phyloP scores from a whole-genome alignment of 1,140 invertebrate species.

The Drosophila oshimai region DNA sequence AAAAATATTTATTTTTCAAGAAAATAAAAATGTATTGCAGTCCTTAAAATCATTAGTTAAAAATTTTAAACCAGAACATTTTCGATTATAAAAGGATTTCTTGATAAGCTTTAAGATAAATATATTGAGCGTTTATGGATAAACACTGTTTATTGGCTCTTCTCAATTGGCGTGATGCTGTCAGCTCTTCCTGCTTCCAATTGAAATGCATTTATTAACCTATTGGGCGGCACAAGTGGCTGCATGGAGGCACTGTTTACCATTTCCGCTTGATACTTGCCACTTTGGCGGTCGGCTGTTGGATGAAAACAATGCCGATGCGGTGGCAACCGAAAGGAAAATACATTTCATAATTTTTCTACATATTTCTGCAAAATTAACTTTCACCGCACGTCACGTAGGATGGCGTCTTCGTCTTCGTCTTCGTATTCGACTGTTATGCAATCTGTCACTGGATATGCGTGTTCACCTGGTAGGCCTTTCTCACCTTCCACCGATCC shows the following conservation, averaged over 20 bases:
- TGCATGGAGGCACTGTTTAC: conserved; percentile 8
- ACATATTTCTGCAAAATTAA: conserved; percentile 69
- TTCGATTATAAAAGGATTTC: not conserved
- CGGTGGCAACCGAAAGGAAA: conserved; percentile 66
- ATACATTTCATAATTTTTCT: conserved; percentile 76
- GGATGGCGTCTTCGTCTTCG: conserved; percentile 27
- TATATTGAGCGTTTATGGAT: not conserved
- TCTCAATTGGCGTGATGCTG: not conserved
- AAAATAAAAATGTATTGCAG: too few relatives aligned
- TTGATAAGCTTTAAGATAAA: not conserved
- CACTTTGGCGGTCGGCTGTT: conserved; percentile 12
- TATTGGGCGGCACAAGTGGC: conserved; percentile 35
- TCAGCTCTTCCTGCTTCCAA: conserved; percentile 28
- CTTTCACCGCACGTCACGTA: conserved; percentile 73
- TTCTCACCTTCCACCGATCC: conserved; percentile 24
- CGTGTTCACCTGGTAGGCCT: conserved; percentile 37
- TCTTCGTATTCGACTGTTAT: conserved; percentile 24
- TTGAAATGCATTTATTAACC: conserved; percentile 46
- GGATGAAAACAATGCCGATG: conserved; percentile 46
- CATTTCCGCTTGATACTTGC: conserved; percentile 43
- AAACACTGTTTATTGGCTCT: not conserved
- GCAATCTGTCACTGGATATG: conserved; percentile 52
- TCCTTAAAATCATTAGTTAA: too few relatives aligned
- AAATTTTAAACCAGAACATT: not conserved
- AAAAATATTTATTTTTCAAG: too few relatives aligned